Conservation (phyloP, 2,797 vertebrate genomes). For the Otus scops region DNA sequence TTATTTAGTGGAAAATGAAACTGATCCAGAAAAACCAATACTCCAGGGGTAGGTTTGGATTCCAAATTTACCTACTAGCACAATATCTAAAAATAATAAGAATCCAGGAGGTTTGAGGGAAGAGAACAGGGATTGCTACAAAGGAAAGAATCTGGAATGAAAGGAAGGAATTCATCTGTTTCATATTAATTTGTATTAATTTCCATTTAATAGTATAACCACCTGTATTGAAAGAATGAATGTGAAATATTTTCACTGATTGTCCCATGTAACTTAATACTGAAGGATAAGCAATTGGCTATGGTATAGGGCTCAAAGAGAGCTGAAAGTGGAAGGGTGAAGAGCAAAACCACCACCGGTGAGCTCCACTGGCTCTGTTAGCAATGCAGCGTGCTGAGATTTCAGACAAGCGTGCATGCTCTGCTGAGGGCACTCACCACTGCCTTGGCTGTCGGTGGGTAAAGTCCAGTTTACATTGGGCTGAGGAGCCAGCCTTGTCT, state of each 20-base stretch:
- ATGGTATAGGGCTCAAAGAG: neutral
- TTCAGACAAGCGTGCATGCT: rapidly evolving
- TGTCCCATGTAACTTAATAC: neutral
- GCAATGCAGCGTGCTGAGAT: rapidly evolving
- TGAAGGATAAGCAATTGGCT: neutral
- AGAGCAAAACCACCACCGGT: neutral
- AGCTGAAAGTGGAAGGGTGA: neutral
- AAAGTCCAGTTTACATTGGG: neutral
- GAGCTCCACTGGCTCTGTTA: neutral
- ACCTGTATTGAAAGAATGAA: neutral
- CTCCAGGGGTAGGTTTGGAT: neutral
- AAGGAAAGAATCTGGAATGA: slow-evolving; percentile 3
- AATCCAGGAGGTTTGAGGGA: neutral
- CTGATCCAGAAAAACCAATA: slow-evolving; percentile 23
- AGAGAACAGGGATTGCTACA: neutral
- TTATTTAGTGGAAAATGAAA: slow-evolving; percentile 28
- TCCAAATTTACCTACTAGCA: slow-evolving; percentile 12
- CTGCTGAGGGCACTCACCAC: neutral
- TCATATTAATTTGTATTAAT: slow-evolving; percentile 43
- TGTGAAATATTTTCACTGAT: neutral
- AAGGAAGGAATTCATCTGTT: slow-evolving; percentile 7
- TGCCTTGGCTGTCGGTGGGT: neutral
- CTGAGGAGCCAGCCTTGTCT: neutral
- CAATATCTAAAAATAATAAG: slow-evolving; percentile 35
- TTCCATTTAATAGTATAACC: slow-evolving; percentile 27